These are phyloP conservation scores for Lucilia sericata DNA, from an alignment of 1,140 invertebrate species.

Conservation along the genomic window DNA sequence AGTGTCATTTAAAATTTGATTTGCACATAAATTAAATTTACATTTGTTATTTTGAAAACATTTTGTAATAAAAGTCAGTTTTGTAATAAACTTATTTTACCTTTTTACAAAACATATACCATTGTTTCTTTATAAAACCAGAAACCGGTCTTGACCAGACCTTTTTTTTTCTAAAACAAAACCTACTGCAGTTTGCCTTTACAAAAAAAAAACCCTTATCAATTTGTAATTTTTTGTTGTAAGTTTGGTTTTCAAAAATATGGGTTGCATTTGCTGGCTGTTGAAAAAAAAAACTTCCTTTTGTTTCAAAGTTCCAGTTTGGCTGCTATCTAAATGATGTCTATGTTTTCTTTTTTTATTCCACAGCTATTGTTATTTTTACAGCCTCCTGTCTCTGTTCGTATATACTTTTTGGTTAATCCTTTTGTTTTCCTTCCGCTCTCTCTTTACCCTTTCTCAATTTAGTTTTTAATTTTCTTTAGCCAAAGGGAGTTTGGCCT, in stretches of 20 bases:
- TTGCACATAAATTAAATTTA: too few species aligned
- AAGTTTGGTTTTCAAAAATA: too few species aligned
- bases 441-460: neutral
- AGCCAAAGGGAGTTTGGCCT: neutral
- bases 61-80: neutral
- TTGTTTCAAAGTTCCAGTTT: neutral
- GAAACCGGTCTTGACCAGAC: neutral
- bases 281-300: neutral
- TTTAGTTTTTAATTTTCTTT: neutral
- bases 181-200: neutral
- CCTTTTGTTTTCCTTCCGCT: neutral
- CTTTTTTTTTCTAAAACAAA: neutral
- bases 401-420: neutral
- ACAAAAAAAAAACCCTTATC: neutral
- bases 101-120: neutral
- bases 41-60: neutral
- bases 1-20: neutral
- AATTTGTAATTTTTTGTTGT: neutral
- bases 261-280: neutral
- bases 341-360: neutral
- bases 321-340: neutral
- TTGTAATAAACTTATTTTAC: neutral
- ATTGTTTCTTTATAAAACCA: neutral
- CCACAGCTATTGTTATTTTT: neutral
- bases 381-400: neutral